Conservation (phyloP, 2,888 invertebrate species). For the Crematogaster levior region DNA sequence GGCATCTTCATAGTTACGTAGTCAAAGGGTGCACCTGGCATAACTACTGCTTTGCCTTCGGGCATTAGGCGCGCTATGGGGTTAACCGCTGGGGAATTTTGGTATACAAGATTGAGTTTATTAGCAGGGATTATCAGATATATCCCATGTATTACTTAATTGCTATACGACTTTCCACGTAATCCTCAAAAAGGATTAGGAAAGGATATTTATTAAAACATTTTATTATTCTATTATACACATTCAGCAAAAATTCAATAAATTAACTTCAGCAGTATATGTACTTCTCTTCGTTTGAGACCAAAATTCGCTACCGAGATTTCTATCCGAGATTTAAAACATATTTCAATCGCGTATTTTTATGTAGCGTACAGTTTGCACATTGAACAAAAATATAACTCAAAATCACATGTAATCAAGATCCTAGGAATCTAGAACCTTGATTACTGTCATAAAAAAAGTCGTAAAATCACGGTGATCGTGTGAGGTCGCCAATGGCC, state of each 20-base stretch:
- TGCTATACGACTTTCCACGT: not conserved
- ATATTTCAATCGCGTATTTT: not conserved
- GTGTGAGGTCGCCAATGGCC: constrained; percentile 15
- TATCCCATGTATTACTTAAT: constrained; percentile 2
- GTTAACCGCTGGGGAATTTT: constrained; percentile 40
- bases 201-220: not conserved
- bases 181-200: not conserved
- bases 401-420: not conserved
- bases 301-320: not conserved
- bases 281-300: not conserved
- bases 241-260: not conserved
- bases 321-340: not conserved
- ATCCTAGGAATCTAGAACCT: not conserved
- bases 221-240: not conserved
- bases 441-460: not conserved
- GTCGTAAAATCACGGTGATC: constrained; percentile 14
- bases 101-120: constrained; percentile 22
- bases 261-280: not conserved
- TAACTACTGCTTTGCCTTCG: constrained; percentile 38
- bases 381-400: not conserved
- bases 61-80: constrained; percentile 20
- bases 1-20: constrained; percentile 43
- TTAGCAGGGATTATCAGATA: constrained; percentile 16
- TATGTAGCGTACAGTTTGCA: not conserved
- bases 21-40: constrained; percentile 39